These are phyloP conservation scores for Oophaga pumilio DNA, from an alignment of 2,113 vertebrate genomes.

Conservation along the genomic window DNA sequence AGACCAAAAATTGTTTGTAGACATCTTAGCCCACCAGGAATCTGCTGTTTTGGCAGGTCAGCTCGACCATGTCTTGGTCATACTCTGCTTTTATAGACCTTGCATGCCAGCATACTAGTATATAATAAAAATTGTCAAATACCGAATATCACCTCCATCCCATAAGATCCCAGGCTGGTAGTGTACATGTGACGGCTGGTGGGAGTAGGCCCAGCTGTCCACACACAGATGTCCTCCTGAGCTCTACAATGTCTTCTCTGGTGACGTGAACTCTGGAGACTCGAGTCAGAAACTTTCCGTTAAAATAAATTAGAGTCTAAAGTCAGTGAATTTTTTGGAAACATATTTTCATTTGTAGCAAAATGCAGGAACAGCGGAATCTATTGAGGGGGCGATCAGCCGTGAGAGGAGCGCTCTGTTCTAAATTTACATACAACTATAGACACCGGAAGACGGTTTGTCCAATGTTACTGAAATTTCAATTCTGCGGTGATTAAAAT, in stretches of 20 bases:
- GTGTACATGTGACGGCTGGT: background rate
- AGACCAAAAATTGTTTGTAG: too few relatives aligned
- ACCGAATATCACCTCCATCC: background rate
- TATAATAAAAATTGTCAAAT: too few relatives aligned
- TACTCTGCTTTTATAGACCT: too few relatives aligned
- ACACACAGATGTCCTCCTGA: background rate
- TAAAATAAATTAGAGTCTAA: background rate
- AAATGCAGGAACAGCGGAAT: conserved; percentile 19
- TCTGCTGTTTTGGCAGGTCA: too few relatives aligned
- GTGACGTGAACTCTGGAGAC: background rate
- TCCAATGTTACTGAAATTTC: conserved; percentile 19
- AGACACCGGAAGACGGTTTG: conserved; percentile 43
- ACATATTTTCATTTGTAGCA: background rate
- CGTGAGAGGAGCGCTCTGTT: conserved; percentile 16
- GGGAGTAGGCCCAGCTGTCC: background rate
- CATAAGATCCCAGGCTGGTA: background rate
- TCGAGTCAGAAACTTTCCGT: background rate
- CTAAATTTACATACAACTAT: conserved; percentile 46
- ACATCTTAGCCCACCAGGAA: too few relatives aligned
- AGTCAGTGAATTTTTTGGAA: background rate
- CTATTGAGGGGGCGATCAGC: conserved; percentile 22
- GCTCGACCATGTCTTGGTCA: too few relatives aligned
- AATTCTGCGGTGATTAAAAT: conserved; percentile 47
- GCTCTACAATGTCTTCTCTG: background rate
- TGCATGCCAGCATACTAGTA: too few relatives aligned